phyloP scores from a whole-genome alignment of 2,113 vertebrate genomes.

The Gymnogyps californianus region DNA sequence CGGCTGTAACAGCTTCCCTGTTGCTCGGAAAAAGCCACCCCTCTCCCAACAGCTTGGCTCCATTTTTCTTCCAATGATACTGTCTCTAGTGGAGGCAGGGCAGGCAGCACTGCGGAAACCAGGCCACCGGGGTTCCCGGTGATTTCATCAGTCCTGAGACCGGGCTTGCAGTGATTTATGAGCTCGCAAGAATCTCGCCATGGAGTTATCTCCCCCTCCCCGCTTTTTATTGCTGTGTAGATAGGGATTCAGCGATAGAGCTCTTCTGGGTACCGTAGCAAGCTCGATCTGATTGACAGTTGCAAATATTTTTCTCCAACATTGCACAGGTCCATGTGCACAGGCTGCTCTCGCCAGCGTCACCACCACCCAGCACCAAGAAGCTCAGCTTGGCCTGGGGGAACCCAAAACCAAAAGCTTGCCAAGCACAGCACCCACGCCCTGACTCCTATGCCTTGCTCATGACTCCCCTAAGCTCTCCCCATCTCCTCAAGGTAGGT shows the following conservation, averaged over 20 bases:
- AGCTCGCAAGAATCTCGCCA: neutral
- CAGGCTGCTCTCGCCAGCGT: neutral
- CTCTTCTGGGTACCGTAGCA: neutral
- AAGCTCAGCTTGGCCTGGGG: neutral
- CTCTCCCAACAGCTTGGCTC: neutral
- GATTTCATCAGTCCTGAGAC: neutral
- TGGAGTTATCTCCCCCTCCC: neutral
- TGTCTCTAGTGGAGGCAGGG: neutral
- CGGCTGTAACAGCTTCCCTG: neutral
- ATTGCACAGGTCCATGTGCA: neutral
- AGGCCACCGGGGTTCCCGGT: neutral
- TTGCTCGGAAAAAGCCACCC: neutral
- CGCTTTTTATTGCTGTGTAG: neutral
- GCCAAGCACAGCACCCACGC: neutral
- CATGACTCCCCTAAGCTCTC: neutral
- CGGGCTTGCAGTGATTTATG: neutral
- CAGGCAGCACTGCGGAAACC: neutral
- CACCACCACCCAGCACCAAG: accelerated
- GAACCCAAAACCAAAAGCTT: neutral
- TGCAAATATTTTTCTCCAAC: neutral
- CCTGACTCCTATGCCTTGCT: neutral
- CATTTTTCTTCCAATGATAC: neutral
- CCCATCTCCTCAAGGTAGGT: neutral
- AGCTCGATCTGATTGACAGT: neutral
- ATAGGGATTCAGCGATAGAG: neutral